Evolutionary conservation across 2,888 invertebrate species (phyloP), one percentile per base, ranked within the genome.

Genomic region (Synanthedon tipuliformis): DNA sequence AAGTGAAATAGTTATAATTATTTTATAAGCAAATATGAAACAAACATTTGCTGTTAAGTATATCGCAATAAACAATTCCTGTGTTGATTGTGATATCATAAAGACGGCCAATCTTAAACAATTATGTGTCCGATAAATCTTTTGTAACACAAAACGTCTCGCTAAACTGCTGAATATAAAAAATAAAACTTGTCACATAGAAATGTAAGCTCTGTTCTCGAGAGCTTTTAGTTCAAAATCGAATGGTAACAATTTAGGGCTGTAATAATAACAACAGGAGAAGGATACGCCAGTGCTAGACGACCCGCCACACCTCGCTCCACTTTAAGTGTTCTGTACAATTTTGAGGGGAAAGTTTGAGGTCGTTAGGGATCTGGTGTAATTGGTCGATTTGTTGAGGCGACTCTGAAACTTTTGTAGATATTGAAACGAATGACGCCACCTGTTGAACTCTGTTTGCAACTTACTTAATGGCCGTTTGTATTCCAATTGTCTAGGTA

Each of bases 391-490:
- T 82, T 81, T 82, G 77, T 81, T 73, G 80, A 81, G 81, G 77
- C 73, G 78, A 75, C 75, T 75, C 75, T 74, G 79, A 78, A 85
- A 85, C 79, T 86, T 86, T 84, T 79, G 83, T 75, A 79, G 82
- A 81, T 85, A 86, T 85, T 86, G 85, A 86, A 86, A 85, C 78
- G 83, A 84, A 84, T 82, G 74, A 78, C 73, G 73, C 77, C 82
- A 86, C 86, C 84, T 86, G 86, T 86, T 85, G 85, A 76, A 64
- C 69, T 63, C 70, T 64, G 70, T 71, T 74, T 69, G 77, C 75
- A 80, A 83, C 75, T 82, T 81, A 67, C 79, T 76, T 85, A 86
- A 85, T 82, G 74, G 80, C 66, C 65, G 69, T 71, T 70, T 56
- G 51, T 55, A 57, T 60, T 53, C 50, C 54, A 55, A 56, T 59